phyloP scores from a whole-genome alignment of 2,113 vertebrate genomes.

The Dipodomys merriami region DNA sequence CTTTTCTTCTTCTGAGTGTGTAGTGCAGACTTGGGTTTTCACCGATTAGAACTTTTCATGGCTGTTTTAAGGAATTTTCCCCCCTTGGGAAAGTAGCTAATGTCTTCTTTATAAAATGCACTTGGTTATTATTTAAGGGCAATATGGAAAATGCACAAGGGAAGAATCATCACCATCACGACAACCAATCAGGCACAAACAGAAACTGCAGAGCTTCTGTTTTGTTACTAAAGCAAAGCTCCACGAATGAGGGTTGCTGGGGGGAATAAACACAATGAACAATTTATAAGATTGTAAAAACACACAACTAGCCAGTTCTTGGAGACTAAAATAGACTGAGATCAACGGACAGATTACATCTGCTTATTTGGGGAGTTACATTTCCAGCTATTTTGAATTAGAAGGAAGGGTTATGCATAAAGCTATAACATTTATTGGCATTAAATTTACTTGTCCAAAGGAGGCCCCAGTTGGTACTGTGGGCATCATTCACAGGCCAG shows the following conservation, averaged over 20 bases:
- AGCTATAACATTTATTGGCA: neutral
- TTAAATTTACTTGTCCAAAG: neutral
- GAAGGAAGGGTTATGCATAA: neutral
- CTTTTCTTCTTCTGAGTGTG: neutral
- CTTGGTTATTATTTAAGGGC: conserved; percentile 17
- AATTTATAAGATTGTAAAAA: neutral
- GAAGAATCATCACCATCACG: neutral
- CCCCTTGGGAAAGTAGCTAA: neutral
- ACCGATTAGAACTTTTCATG: neutral
- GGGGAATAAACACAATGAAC: neutral
- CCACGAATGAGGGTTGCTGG: neutral
- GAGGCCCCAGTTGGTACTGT: accelerated
- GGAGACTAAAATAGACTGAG: conserved; percentile 37
- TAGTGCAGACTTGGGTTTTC: neutral
- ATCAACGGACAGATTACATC: neutral
- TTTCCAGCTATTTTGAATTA: neutral
- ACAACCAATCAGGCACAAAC: neutral
- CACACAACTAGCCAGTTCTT: neutral
- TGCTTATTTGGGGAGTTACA: neutral
- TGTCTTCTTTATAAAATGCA: neutral
- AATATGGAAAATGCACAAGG: neutral
- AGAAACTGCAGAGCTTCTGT: neutral
- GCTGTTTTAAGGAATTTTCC: neutral
- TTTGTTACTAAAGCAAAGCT: conserved; percentile 53
- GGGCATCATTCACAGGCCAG: neutral